Conservation (phyloP, 2,113 vertebrate genomes). For the Mus spicilegus region DNA sequence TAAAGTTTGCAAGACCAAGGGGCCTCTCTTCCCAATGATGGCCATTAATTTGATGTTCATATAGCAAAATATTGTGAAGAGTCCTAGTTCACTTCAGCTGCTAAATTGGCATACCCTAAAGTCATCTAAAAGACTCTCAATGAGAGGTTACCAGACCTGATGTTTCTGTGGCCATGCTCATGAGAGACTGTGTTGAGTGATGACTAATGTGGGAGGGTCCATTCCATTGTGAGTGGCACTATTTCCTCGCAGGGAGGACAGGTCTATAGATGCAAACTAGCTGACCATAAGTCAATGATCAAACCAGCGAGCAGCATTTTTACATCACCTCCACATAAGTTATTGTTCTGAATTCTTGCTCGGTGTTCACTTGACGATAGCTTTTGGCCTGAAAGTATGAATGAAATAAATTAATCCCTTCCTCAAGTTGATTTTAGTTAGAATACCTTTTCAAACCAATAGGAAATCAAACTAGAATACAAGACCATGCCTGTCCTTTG, state of each 20-base stretch:
- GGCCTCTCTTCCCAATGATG: too few species aligned
- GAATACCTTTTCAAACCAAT: not conserved
- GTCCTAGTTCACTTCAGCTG: not conserved
- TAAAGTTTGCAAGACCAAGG: too few species aligned
- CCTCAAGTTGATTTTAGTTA: not conserved
- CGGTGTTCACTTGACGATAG: not conserved
- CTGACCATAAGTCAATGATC: not conserved
- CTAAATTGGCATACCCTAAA: not conserved
- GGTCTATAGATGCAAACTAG: not conserved
- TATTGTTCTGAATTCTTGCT: not conserved
- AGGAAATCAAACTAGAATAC: not conserved
- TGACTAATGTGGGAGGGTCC: not conserved
- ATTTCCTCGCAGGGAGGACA: not conserved
- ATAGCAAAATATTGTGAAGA: not conserved
- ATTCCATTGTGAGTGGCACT: not conserved
- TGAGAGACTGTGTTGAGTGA: not conserved
- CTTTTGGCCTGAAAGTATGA: not conserved
- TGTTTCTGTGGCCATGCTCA: too few species aligned
- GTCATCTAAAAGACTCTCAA: not conserved
- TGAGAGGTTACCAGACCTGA: not conserved
- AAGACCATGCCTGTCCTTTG: not conserved
- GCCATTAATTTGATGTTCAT: not conserved
- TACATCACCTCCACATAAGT: too few species aligned
- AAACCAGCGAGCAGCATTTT: not conserved
- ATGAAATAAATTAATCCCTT: not conserved